Conservation (phyloP, 2,113 vertebrate species). For the Oreotrochilus melanogaster region DNA sequence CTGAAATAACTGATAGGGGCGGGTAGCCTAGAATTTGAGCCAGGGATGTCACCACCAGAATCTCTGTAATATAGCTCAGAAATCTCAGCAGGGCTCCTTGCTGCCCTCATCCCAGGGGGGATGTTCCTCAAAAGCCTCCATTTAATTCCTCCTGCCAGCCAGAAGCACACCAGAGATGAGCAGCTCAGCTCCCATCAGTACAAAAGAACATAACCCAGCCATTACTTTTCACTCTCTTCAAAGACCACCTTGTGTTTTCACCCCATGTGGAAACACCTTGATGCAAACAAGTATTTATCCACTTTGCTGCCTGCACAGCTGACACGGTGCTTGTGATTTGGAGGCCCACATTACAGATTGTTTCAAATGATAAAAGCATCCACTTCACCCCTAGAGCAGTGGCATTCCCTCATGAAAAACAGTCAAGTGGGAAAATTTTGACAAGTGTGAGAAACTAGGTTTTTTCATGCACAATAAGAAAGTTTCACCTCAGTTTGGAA, state of each 20-base stretch:
- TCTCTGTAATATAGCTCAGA: fast-evolving
- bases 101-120: not conserved
- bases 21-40: not conserved
- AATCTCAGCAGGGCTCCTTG: not conserved
- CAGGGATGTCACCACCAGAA: not conserved
- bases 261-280: not conserved
- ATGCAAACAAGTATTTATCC: not conserved
- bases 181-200: not conserved
- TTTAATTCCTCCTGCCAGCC: not conserved
- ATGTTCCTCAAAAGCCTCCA: not conserved
- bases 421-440: not conserved
- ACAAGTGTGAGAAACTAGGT: not conserved
- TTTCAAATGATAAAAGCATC: not conserved
- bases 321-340: not conserved
- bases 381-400: not conserved
- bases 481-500: constrained; percentile 20
- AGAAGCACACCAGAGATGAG: not conserved
- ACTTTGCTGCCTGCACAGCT: not conserved
- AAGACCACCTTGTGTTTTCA: not conserved
- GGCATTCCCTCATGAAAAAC: not conserved
- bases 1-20: not conserved
- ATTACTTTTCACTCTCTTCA: not conserved
- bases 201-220: not conserved
- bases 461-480: constrained; percentile 16
- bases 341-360: not conserved